Evolutionary conservation across 2,888 invertebrate genomes (phyloP), one percentile per base, ranked within the genome.

Genomic region (Neoaliturus tenellus): DNA sequence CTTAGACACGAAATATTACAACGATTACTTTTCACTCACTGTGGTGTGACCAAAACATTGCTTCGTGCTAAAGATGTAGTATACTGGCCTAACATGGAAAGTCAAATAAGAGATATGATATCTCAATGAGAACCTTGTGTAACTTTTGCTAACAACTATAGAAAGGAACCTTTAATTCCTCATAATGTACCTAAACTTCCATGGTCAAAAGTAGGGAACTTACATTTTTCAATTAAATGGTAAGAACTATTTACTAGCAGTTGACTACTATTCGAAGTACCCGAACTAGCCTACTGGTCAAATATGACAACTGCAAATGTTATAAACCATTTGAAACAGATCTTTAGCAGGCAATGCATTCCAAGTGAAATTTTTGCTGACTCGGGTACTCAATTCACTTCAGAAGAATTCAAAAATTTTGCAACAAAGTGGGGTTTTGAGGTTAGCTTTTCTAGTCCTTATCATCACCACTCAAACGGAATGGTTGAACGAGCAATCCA

Each of bases 331-430:
- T 86, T 86, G 83, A 87, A 85, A 48, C 48, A 75, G n/a, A 33
- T 87, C 8, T 88, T 88, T 82, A 55, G 86, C n/a, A 82, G 87
- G 83, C 86, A 85, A 83, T 87, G 87, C 28, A 84, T 87, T 31
- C 86, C 87, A 10, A 87, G 88, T 41, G 84, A 86, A 58, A 85
- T 88, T n/a, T 83, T 62, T 62, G 25, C 62, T 86, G 48, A 48
- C 78, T 85, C 86, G 10, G 88, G 88, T 81, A 88, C 81, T 28
- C 82, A 82, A 20, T 85, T 78, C 71, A 75, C 55, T 33, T 69
- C 58, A 48, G 35, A 12, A 67, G 28, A 8, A 84, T 85, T 75
- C 25, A 69, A 35, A 35, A 10, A 3, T 82, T 85, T 82, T 25
- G 44, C 14, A 1, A 8, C 1, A 78, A 81, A 51, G 75, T 83